Evolutionary conservation across 2,888 invertebrate species (phyloP), one percentile per base, ranked within the genome.

Genomic region (Ceratothoa steindachneri): DNA sequence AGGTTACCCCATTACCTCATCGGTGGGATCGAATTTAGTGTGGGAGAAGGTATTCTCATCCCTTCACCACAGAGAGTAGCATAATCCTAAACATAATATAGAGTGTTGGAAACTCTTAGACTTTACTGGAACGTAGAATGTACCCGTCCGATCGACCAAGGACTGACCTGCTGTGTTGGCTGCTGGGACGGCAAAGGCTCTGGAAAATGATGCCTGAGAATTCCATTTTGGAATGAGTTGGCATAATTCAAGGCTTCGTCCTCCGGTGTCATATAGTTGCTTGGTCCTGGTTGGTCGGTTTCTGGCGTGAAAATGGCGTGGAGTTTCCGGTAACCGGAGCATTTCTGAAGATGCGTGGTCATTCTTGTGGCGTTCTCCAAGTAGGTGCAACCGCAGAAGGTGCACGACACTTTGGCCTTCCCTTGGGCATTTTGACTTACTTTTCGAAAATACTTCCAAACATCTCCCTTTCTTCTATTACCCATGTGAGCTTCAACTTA

Each of bases 371-470:
- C 60, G 24, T 60, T 60, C 24, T 60, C 60, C 60, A 60, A 60
- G 9, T 60, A 60, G 24, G 60, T 60, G 60, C 60, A 60, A 12
- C 60, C 60, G 22, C 60, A 60, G 27, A 60, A 60, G 12, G 60
- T 60, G 60, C 60, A 60, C n/a, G 60, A 60, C 12, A 60, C 60
- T 7, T 60, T 60, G 22, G 60, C 60, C 24, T 60, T 60, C 1
- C 60, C 60, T 60, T 60, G 60, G 24, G 60, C 60, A 60, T 60
- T 60, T 60, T 60, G 60, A 24, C 60, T 60, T 24, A 60, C 60
- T 60, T 60, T 60, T 12, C 60, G 60, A 60, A 60, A 60, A 60
- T 60, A 60, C 27, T 60, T 60, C 60, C 60, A 60, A n/a, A 60
- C 60, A 60, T 60, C 60, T 24, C 60, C 60, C 24, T 60, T 60